phyloP scores from a whole-genome alignment of 2,888 invertebrate genomes.

The Thymelicus acteon region DNA sequence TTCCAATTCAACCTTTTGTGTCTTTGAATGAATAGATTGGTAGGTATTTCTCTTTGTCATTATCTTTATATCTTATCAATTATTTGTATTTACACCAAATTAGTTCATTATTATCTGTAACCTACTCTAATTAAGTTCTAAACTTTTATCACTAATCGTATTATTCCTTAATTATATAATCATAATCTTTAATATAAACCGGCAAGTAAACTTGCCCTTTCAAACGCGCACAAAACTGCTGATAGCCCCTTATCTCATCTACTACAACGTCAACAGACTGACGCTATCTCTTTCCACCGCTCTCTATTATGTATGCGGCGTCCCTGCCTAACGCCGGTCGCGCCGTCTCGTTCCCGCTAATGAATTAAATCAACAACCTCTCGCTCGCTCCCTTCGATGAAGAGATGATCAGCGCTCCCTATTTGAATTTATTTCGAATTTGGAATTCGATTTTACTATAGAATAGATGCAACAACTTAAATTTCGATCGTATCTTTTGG shows the following conservation, averaged over 20 bases:
- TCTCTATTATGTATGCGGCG: slow-evolving; percentile 43
- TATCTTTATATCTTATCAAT: too few relatives aligned
- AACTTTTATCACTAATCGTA: too few relatives aligned
- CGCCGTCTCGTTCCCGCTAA: slow-evolving; percentile 72
- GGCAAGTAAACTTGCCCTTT: slow-evolving; percentile 63
- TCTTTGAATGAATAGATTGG: too few relatives aligned
- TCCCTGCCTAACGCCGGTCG: slow-evolving; percentile 63
- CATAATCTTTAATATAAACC: slow-evolving; percentile 8
- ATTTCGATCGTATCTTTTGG: neutral
- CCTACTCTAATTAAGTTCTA: too few relatives aligned
- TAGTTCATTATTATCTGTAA: too few relatives aligned
- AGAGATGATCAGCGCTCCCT: slow-evolving; percentile 66
- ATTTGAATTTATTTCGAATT: slow-evolving; percentile 73
- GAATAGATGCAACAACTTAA: slow-evolving; percentile 36
- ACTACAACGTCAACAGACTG: slow-evolving; percentile 81
- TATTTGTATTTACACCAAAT: too few relatives aligned
- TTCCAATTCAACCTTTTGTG: too few relatives aligned
- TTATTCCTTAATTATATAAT: neutral
- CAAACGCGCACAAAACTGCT: slow-evolving; percentile 67
- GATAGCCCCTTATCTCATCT: slow-evolving; percentile 84
- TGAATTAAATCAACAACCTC: slow-evolving; percentile 84
- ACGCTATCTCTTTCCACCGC: slow-evolving; percentile 60
- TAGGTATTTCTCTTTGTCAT: too few relatives aligned
- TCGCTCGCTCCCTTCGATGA: slow-evolving; percentile 78
- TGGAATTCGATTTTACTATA: slow-evolving; percentile 59